These are phyloP conservation scores for Papilio elwesi DNA, from an alignment of 2,888 invertebrate species.

Conservation along the genomic window DNA sequence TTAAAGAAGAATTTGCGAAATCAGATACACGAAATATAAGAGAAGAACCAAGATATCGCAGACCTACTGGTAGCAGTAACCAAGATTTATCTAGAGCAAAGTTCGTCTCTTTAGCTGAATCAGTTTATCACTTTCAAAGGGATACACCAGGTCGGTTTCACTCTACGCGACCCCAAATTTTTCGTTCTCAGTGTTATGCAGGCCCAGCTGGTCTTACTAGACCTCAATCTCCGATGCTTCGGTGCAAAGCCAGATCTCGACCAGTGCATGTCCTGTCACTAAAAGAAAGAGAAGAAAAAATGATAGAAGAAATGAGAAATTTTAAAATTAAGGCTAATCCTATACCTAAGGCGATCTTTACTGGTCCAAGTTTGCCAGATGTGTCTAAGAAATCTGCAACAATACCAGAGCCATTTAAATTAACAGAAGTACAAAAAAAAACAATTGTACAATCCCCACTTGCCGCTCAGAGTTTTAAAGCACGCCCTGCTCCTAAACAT, in stretches of 20 bases:
- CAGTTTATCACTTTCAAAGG: slow-evolving; percentile 81
- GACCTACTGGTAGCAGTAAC: slow-evolving; percentile 52
- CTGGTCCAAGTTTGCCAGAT: slow-evolving; percentile 78
- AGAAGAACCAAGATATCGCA: slow-evolving; percentile 58
- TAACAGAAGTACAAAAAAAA: slow-evolving; percentile 83
- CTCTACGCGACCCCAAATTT: slow-evolving; percentile 59
- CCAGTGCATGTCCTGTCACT: slow-evolving; percentile 81
- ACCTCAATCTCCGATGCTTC: slow-evolving; percentile 81
- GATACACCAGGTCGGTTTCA: slow-evolving; percentile 85
- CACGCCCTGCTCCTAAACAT: slow-evolving; percentile 85
- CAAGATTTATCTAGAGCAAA: slow-evolving; percentile 67
- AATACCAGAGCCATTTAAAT: slow-evolving; percentile 86
- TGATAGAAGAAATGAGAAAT: slow-evolving; percentile 86
- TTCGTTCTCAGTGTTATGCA: slow-evolving; percentile 55
- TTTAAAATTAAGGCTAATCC: slow-evolving; percentile 88
- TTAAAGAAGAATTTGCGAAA: slow-evolving; percentile 59
- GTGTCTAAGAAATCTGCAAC: slow-evolving; percentile 83
- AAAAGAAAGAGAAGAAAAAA: slow-evolving; percentile 85
- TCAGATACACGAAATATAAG: slow-evolving; percentile 52
- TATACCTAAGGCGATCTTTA: slow-evolving; percentile 84
- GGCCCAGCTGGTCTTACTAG: slow-evolving; percentile 67
- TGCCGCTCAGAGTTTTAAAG: slow-evolving; percentile 78
- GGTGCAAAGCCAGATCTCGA: slow-evolving; percentile 83
- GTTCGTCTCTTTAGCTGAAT: slow-evolving; percentile 85
- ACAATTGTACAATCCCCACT: slow-evolving; percentile 52